A percentile compares a stretch with the other conserved stretches of the same genome.
These are phyloP conservation scores for Apomyelois bistriatella DNA, from an alignment of 2,888 invertebrate genomes.

Conservation along the genomic window DNA sequence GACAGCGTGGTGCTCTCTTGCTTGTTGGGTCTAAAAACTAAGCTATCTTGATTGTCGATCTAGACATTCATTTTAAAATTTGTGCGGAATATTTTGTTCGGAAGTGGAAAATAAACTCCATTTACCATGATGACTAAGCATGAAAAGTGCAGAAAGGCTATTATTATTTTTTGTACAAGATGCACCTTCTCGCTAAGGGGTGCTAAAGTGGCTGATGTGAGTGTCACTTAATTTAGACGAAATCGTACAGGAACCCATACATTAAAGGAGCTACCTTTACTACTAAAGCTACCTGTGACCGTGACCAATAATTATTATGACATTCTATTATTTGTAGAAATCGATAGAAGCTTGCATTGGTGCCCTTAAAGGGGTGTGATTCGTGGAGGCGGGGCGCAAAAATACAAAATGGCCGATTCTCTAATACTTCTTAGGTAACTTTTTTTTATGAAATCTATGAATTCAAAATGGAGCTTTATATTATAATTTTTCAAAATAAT, in stretches of 20 bases:
- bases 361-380: slow-evolving; percentile 18
- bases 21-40: slow-evolving; percentile 32
- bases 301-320: too few species aligned
- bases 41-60: background rate
- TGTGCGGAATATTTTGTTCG: background rate
- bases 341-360: slow-evolving; percentile 2
- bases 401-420: slow-evolving; percentile 3
- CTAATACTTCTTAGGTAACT: background rate
- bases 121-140: background rate
- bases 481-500: too few species aligned
- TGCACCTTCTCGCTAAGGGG: background rate
- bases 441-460: too few species aligned
- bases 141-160: slow-evolving; percentile 2
- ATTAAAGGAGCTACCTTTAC: background rate
- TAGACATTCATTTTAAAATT: background rate
- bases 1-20: slow-evolving; percentile 68
- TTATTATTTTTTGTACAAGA: background rate
- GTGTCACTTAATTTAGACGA: background rate
- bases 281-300: background rate
- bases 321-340: background rate
- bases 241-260: background rate
- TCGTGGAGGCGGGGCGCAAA: slow-evolving; percentile 19
- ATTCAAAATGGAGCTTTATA: too few species aligned
- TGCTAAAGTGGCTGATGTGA: background rate
- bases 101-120: background rate